Evolutionary conservation across 2,888 invertebrate genomes (phyloP).

Genomic region (Digitonthophagus gazella): DNA sequence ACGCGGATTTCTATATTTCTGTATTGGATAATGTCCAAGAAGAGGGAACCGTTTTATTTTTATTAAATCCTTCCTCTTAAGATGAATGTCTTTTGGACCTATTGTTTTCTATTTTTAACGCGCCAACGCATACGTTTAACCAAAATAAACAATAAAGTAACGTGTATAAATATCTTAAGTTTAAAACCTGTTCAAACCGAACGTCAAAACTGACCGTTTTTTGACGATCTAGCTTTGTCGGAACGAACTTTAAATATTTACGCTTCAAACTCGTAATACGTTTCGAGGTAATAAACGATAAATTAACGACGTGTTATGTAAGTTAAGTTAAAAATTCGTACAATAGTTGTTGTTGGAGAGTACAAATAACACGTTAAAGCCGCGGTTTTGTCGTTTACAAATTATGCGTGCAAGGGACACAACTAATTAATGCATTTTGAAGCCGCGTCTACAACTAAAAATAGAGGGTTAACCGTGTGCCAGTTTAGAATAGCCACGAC

Average conservation of each 20-base stretch:
- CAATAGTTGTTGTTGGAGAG: background rate
- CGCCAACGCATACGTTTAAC: no score
- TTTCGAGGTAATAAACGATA: no score
- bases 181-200: no score
- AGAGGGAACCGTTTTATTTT: background rate
- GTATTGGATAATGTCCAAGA: background rate
- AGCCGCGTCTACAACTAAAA: slow-evolving; percentile 1
- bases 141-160: no score
- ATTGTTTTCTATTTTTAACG: background rate
- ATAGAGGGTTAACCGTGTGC: slow-evolving; percentile 9
- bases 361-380: background rate
- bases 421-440: slow-evolving; percentile 11
- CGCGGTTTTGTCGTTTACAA: slow-evolving; percentile 5
- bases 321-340: background rate
- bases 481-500: background rate
- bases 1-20: background rate
- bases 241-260: no score
- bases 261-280: no score
- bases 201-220: no score
- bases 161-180: no score
- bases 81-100: background rate
- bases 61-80: background rate
- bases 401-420: slow-evolving; percentile 5
- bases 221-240: no score
- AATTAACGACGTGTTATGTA: background rate